These are phyloP conservation scores for Sceloporus undulatus DNA, from an alignment of 2,113 vertebrate genomes.

Conservation along the genomic window DNA sequence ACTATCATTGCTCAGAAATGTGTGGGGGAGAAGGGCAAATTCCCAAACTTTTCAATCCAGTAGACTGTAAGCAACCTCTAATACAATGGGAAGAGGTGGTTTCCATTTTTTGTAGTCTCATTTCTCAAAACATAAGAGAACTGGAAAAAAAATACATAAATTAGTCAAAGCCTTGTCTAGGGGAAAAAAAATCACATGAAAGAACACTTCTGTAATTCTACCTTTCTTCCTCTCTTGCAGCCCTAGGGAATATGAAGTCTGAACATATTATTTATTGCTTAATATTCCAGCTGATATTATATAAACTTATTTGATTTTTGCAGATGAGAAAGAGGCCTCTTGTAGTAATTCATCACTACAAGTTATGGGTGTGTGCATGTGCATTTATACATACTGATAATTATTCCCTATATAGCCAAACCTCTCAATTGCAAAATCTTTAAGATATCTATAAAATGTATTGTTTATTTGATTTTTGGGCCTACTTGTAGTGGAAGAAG, in stretches of 20 bases:
- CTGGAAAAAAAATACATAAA: fast-evolving
- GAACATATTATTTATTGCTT: conserved; percentile 48
- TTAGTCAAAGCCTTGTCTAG: background rate
- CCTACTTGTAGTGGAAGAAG: background rate
- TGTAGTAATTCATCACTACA: background rate
- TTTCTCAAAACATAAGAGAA: conserved; percentile 7
- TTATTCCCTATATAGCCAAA: background rate
- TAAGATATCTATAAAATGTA: conserved; percentile 23
- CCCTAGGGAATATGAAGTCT: conserved; percentile 9
- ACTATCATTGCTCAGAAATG: background rate
- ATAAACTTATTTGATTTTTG: conserved; percentile 32
- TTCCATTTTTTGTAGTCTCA: background rate
- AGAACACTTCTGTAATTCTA: conserved; percentile 13
- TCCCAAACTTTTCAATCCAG: background rate
- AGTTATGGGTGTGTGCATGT: background rate
- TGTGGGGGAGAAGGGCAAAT: background rate
- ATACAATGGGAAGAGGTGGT: background rate
- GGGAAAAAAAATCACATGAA: background rate
- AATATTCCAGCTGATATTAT: background rate
- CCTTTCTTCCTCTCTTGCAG: background rate
- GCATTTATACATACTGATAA: background rate
- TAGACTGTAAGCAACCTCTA: background rate
- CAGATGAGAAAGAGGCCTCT: conserved; percentile 23
- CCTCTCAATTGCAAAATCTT: background rate
- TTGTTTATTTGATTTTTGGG: background rate